Percentiles rank a stretch among this genome's conserved stretches.
phyloP scores from a whole-genome alignment of 2,888 invertebrate species.

The Eueremaeus valkanovi region DNA sequence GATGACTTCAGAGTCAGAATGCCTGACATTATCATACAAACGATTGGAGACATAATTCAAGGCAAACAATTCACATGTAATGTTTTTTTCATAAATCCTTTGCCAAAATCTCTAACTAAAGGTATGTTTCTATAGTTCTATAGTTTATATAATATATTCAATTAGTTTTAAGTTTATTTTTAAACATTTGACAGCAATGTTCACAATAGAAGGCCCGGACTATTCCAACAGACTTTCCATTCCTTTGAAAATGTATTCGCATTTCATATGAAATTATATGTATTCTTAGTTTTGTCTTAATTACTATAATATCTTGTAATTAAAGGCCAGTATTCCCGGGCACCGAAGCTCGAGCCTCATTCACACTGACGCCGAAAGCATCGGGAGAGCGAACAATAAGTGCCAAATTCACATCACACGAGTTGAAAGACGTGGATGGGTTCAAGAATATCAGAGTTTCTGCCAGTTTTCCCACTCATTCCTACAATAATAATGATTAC shows the following conservation, averaged over 20 bases:
- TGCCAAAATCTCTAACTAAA: constrained; percentile 71
- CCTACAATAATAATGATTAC: constrained; percentile 35
- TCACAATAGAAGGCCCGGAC: constrained; percentile 73
- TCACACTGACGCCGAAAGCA: constrained; percentile 71
- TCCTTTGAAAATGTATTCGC: constrained; percentile 43
- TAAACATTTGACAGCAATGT: constrained; percentile 58
- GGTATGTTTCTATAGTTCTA: constrained; percentile 59
- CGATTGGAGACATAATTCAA: constrained; percentile 54
- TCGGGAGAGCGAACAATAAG: constrained; percentile 75
- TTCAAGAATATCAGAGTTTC: constrained; percentile 69
- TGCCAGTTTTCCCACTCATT: neutral
- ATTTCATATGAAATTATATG: neutral
- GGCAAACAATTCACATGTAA: constrained; percentile 59
- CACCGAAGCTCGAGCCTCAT: constrained; percentile 66
- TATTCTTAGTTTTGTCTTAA: neutral
- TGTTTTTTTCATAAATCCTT: constrained; percentile 71
- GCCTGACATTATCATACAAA: constrained; percentile 75
- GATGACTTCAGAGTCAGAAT: constrained; percentile 84
- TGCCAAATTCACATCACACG: constrained; percentile 80
- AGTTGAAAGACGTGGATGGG: constrained; percentile 84
- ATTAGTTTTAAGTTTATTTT: neutral
- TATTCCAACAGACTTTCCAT: constrained; percentile 36
- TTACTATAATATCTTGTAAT: neutral
- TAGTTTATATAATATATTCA: neutral
- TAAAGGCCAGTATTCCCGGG: constrained; percentile 61